Conservation (phyloP, 2,113 vertebrate genomes). For the Pungitius pungitius region DNA sequence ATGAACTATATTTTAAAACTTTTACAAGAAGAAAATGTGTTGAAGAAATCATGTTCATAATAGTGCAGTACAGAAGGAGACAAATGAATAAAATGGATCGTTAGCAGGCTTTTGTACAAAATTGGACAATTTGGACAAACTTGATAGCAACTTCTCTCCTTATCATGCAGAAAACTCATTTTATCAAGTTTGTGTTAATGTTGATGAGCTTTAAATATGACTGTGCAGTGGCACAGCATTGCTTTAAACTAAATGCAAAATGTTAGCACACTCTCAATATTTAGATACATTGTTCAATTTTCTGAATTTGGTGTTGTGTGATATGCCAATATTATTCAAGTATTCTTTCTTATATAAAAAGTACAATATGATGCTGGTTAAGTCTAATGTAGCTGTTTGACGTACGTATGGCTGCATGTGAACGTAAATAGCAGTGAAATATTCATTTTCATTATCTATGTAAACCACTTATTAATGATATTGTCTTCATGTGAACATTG, state of each 20-base stretch:
- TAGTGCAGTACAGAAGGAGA: slow-evolving; percentile 3
- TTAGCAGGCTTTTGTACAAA: not conserved
- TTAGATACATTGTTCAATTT: no score
- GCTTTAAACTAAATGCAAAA: not conserved
- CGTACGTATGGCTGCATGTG: not conserved
- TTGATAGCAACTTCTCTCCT: not conserved
- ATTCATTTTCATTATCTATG: not conserved
- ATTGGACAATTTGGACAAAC: slow-evolving; percentile 7
- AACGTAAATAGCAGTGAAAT: not conserved
- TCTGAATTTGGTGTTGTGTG: no score
- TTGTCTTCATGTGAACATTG: not conserved
- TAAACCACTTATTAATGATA: not conserved
- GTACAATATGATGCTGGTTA: no score
- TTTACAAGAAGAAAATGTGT: slow-evolving; percentile 23
- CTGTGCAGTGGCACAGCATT: no score
- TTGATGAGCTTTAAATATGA: no score
- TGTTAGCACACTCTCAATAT: not conserved
- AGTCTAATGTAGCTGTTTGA: no score
- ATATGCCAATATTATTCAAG: no score
- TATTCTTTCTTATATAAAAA: no score
- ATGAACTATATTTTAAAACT: not conserved
- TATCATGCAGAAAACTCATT: not conserved
- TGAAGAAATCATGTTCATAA: slow-evolving; percentile 26
- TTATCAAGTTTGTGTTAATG: not conserved
- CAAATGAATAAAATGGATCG: not conserved